These are phyloP conservation scores for Ischnus inquisitorius DNA, from an alignment of 2,888 invertebrate genomes.

Conservation along the genomic window DNA sequence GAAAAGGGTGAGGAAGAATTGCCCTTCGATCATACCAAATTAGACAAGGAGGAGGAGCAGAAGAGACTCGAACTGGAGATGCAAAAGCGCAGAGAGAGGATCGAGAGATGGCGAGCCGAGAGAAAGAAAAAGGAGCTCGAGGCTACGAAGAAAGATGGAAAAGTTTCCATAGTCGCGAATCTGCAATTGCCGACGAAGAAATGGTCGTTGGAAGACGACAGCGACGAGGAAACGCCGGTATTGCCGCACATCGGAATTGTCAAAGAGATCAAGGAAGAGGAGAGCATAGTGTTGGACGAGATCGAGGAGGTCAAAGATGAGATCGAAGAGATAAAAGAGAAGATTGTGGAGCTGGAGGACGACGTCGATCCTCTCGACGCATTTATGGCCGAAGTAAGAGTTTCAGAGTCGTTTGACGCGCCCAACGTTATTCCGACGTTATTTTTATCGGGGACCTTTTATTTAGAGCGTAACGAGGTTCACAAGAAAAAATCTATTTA, in stretches of 20 bases:
- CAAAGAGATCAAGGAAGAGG: conserved; percentile 87
- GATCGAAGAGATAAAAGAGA: conserved; percentile 78
- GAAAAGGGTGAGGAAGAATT: conserved; percentile 87
- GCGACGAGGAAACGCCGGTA: conserved; percentile 89
- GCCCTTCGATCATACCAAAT: conserved; percentile 91
- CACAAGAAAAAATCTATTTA: background rate
- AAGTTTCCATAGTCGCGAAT: conserved; percentile 88
- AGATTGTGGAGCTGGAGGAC: conserved; percentile 88
- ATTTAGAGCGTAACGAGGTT: background rate
- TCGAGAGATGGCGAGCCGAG: conserved; percentile 98
- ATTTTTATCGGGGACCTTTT: background rate
- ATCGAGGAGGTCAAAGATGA: conserved; percentile 80
- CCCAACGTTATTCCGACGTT: background rate
- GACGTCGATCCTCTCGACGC: conserved; percentile 99
- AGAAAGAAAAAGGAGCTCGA: conserved; percentile 95
- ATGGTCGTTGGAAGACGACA: conserved; percentile 98
- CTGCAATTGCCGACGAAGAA: conserved; percentile 91
- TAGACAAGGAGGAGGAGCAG: conserved; percentile 96
- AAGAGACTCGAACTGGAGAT: conserved; percentile 96
- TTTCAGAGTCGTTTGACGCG: background rate
- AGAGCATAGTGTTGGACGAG: conserved; percentile 81
- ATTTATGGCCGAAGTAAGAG: conserved; percentile 93
- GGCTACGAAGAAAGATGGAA: conserved; percentile 92
- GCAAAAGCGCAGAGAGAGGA: conserved; percentile 97
- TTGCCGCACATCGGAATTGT: conserved; percentile 79